Percentiles rank a stretch among this genome's conserved stretches.
Evolutionary conservation across 2,888 invertebrate genomes (phyloP).

Genomic region (Acleris emargana): DNA sequence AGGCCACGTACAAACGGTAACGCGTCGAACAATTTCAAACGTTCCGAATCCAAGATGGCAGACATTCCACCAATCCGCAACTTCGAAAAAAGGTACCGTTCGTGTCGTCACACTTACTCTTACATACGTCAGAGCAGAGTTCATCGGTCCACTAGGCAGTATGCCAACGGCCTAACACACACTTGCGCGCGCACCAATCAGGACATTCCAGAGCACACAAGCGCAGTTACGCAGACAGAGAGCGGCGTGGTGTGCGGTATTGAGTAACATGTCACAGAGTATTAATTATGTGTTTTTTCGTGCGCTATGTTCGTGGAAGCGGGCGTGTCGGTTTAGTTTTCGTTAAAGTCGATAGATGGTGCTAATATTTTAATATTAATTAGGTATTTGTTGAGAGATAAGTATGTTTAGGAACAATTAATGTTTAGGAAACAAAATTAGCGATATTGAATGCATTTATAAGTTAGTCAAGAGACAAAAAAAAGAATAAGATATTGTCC

Average conservation of each 20-base stretch:
- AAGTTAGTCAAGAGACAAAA: too few species aligned
- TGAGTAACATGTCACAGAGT: slow-evolving; percentile 63
- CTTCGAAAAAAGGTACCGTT: slow-evolving; percentile 42
- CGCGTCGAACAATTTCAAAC: neutral
- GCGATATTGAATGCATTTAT: too few species aligned
- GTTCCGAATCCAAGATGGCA: slow-evolving; percentile 6
- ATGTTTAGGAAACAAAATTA: too few species aligned
- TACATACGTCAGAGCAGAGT: slow-evolving; percentile 63
- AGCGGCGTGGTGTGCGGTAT: slow-evolving; percentile 50
- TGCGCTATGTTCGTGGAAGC: slow-evolving; percentile 10
- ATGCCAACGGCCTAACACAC: slow-evolving; percentile 73
- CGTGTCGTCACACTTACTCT: slow-evolving; percentile 50
- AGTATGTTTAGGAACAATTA: too few species aligned
- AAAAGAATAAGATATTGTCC: too few species aligned
- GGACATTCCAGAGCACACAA: slow-evolving; percentile 47
- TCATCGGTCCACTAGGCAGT: slow-evolving; percentile 82
- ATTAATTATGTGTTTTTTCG: slow-evolving; percentile 52
- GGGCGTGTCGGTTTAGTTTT: neutral
- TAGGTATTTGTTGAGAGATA: too few species aligned
- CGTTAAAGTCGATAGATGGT: slow-evolving; percentile 14
- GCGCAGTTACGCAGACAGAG: slow-evolving; percentile 43
- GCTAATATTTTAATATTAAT: neutral
- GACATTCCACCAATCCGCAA: neutral
- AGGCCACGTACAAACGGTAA: neutral
- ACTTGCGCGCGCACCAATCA: slow-evolving; percentile 42